These are phyloP conservation scores for Trogon surrucura DNA, from an alignment of 2,113 vertebrate species.

Conservation along the genomic window DNA sequence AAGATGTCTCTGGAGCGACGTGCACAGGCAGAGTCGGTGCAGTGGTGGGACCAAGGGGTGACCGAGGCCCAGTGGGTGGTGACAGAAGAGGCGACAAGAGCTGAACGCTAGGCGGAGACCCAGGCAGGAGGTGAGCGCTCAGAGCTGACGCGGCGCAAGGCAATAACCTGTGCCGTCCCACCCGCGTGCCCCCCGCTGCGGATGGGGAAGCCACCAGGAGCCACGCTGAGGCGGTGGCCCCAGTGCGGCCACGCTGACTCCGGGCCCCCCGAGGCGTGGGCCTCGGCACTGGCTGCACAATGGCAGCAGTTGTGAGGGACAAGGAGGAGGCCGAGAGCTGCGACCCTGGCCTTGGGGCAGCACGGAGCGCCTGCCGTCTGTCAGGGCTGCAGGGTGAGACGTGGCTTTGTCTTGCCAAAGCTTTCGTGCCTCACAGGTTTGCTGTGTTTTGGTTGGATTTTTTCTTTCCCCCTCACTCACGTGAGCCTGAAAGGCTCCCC, in stretches of 20 bases:
- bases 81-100: neutral
- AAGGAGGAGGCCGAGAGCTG: neutral
- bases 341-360: neutral
- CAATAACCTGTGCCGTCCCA: neutral
- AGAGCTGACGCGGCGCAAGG: neutral
- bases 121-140: neutral
- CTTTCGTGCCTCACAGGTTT: neutral
- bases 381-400: rapidly evolving
- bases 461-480: too few species aligned
- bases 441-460: too few species aligned
- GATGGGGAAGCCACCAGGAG: neutral
- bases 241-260: neutral
- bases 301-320: rapidly evolving
- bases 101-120: neutral
- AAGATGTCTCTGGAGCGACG: rapidly evolving
- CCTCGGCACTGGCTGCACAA: neutral
- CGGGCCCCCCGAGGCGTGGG: too few species aligned
- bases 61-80: neutral
- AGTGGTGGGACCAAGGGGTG: too few species aligned
- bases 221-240: rapidly evolving
- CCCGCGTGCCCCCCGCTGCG: too few species aligned
- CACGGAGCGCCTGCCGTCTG: too few species aligned
- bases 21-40: rapidly evolving
- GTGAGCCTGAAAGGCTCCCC: too few species aligned
- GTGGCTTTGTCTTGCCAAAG: neutral